A percentile compares a stretch with the other conserved stretches of the same genome.
phyloP scores from a whole-genome alignment of 30 jellyfish, hydroid and myxozoan species.

The Hydractinia symbiolongicarpus region DNA sequence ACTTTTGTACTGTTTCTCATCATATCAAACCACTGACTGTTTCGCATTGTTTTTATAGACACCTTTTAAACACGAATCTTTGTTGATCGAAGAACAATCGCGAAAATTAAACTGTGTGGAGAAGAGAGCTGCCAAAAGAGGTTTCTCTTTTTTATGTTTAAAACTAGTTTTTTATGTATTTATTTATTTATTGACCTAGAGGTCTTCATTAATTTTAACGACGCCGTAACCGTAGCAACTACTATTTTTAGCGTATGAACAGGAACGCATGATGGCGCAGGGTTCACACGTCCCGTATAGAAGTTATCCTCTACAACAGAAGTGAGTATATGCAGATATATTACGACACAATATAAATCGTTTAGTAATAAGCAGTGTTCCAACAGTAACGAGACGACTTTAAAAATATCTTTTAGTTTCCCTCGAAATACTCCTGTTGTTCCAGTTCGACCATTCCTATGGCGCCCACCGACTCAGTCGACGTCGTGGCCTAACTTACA shows the following conservation, averaged over 20 bases:
- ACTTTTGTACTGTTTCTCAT: too few relatives aligned
- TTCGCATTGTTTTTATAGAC: slow-evolving; percentile 21
- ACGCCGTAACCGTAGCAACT: too few relatives aligned
- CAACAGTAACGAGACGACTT: too few relatives aligned
- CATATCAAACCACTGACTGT: too few relatives aligned
- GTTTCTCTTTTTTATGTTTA: not conserved
- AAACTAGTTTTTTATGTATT: not conserved
- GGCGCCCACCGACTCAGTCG: slow-evolving; percentile 28
- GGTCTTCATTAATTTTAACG: not conserved
- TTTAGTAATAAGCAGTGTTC: too few relatives aligned
- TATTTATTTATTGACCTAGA: not conserved
- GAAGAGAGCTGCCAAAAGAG: slow-evolving; percentile 43
- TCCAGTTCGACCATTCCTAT: slow-evolving; percentile 33
- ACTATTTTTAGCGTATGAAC: not conserved
- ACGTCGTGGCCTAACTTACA: slow-evolving; percentile 19
- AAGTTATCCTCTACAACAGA: slow-evolving; percentile 3
- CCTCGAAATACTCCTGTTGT: slow-evolving; percentile 31
- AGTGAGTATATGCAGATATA: not conserved
- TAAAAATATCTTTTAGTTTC: not conserved
- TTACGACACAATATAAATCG: too few relatives aligned
- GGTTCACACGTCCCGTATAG: slow-evolving; percentile 6
- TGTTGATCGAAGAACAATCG: slow-evolving; percentile 40
- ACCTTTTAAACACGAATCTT: slow-evolving; percentile 90
- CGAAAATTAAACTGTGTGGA: slow-evolving; percentile 19
- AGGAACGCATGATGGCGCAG: not conserved